Evolutionary conservation across 2,888 invertebrate genomes (phyloP).

Genomic region (Enchytraeus crypticus): DNA sequence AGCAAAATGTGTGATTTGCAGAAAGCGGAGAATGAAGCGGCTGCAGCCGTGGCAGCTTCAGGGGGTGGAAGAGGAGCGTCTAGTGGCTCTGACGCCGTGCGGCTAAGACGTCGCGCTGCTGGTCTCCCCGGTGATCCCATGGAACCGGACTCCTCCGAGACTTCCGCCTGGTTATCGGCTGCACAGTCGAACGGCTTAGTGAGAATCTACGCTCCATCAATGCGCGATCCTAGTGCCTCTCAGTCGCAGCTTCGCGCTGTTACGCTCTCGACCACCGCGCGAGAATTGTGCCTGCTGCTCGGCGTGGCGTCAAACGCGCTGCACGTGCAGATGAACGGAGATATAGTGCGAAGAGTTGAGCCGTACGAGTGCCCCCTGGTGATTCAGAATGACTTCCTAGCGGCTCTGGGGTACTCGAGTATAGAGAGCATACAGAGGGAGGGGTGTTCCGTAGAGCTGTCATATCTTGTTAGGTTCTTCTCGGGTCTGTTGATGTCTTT

Average conservation of each 20-base stretch:
- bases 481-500: too few relatives aligned
- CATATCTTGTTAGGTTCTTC: conserved; percentile 46
- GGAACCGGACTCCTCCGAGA: conserved; percentile 24
- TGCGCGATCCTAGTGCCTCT: conserved; percentile 25
- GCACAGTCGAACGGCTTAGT: conserved; percentile 45
- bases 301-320: conserved; percentile 42
- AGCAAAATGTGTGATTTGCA: too few relatives aligned
- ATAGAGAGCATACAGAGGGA: conserved; percentile 43
- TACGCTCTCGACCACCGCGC: conserved; percentile 43
- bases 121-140: too few relatives aligned
- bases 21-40: too few relatives aligned
- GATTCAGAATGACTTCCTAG: conserved; percentile 49
- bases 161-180: conserved; percentile 37
- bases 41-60: too few relatives aligned
- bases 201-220: conserved; percentile 40
- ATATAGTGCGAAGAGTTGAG: conserved; percentile 45
- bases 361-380: conserved; percentile 47
- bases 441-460: conserved; percentile 41
- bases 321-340: conserved; percentile 47
- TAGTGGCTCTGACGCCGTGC: not conserved
- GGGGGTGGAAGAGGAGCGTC: too few relatives aligned
- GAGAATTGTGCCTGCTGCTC: conserved; percentile 42
- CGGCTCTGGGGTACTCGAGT: conserved; percentile 44
- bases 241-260: conserved; percentile 43
- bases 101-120: not conserved